A percentile compares a stretch with the other conserved stretches of the same genome.
Evolutionary conservation across 2,797 vertebrate species (phyloP).

Genomic region (Pteronotus mesoamericanus): DNA sequence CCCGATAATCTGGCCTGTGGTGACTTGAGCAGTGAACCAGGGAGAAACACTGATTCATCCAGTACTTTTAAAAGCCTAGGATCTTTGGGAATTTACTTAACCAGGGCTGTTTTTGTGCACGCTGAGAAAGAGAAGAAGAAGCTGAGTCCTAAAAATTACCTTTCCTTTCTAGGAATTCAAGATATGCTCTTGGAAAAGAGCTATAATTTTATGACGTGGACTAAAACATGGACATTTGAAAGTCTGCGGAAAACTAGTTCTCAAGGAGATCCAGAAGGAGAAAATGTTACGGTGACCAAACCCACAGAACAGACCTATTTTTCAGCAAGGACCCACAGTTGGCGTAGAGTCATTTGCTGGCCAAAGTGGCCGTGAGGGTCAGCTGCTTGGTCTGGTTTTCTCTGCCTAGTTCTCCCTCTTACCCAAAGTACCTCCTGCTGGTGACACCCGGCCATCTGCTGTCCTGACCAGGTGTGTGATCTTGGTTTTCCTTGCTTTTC

Average conservation of each 20-base stretch:
- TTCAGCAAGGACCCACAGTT: background rate
- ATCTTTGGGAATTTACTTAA: constrained; percentile 34
- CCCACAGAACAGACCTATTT: background rate
- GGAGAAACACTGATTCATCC: background rate
- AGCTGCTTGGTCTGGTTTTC: background rate
- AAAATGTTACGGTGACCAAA: background rate
- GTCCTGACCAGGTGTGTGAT: constrained; percentile 97
- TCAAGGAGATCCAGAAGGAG: background rate
- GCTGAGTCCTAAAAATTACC: constrained; percentile 11
- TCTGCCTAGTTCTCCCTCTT: constrained; percentile 53
- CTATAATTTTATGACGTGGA: constrained; percentile 1
- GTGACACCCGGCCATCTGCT: constrained; percentile 93
- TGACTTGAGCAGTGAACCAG: background rate
- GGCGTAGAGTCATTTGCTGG: background rate
- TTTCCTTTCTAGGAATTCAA: constrained; percentile 38
- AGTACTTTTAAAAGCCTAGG: constrained; percentile 33
- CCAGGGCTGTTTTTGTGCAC: background rate
- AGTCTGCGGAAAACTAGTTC: background rate
- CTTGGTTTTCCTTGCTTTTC: constrained; percentile 98
- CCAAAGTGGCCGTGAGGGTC: background rate
- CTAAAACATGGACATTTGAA: background rate
- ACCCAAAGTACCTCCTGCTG: constrained; percentile 88
- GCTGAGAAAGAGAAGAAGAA: background rate
- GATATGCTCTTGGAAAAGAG: constrained; percentile 12
- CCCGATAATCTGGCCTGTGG: background rate